Percentiles rank a stretch among this genome's conserved stretches.
Conservation (phyloP, 2,888 invertebrate species). For the Dinocampus coccinellae region DNA sequence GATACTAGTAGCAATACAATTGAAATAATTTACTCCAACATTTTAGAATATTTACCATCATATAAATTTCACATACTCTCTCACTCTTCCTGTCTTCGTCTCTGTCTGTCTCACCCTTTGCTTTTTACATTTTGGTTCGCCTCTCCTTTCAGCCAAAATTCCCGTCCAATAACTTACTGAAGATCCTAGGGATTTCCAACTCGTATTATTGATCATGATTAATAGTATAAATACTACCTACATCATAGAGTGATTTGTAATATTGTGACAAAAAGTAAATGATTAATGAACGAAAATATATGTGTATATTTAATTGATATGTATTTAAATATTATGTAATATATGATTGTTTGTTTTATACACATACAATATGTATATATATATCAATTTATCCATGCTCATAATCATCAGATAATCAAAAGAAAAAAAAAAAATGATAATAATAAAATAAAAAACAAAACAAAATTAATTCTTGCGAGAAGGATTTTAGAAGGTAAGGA, state of each 20-base stretch:
- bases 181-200: constrained; percentile 18
- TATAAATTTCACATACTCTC: neutral
- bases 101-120: no score
- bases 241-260: constrained; percentile 13
- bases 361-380: neutral
- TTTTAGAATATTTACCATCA: neutral
- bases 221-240: constrained; percentile 22
- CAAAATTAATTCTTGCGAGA: neutral
- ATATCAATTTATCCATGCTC: no score
- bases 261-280: constrained; percentile 8
- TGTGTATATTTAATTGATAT: neutral
- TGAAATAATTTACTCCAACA: constrained; percentile 12
- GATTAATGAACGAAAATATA: neutral
- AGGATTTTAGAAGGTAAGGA: constrained; percentile 32
- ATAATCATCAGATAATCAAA: neutral
- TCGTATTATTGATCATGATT: constrained; percentile 26
- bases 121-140: neutral
- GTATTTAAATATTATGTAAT: no score
- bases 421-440: neutral
- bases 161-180: neutral
- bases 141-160: neutral
- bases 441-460: neutral
- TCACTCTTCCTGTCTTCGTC: neutral
- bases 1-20: neutral
- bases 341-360: neutral